Evolutionary conservation across 2,797 vertebrate genomes (phyloP).

Genomic region (Nasua narica): DNA sequence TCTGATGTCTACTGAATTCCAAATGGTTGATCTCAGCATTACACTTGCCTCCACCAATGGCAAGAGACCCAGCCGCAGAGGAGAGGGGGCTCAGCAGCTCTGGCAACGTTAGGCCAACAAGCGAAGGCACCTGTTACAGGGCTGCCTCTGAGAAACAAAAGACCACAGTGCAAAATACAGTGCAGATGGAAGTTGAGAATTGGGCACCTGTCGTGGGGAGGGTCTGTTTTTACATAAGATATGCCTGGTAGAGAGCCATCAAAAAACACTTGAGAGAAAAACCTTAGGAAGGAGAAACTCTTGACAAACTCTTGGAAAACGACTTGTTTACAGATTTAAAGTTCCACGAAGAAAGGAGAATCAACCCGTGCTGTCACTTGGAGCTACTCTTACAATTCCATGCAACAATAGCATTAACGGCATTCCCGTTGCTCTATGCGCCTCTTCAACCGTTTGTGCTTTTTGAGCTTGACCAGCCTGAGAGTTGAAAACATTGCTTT

Average conservation of each 20-base stretch:
- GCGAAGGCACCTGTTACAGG: slow-evolving; percentile 14
- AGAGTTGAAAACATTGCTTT: slow-evolving; percentile 48
- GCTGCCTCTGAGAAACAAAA: slow-evolving; percentile 30
- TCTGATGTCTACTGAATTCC: slow-evolving; percentile 8
- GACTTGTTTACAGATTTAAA: not conserved
- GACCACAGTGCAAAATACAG: not conserved
- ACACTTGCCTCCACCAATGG: not conserved
- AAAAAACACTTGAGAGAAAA: not conserved
- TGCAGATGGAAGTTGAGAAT: not conserved
- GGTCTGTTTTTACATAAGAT: not conserved
- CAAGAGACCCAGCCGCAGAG: not conserved
- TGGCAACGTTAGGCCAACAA: not conserved
- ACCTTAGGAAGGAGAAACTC: not conserved
- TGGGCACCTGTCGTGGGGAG: not conserved
- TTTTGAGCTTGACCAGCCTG: slow-evolving; percentile 27
- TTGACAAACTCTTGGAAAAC: not conserved
- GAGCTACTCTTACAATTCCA: not conserved
- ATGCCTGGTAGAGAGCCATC: not conserved
- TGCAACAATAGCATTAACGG: no score
- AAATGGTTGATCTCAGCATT: not conserved
- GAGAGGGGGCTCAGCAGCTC: not conserved
- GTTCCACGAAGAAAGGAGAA: not conserved
- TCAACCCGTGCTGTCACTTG: not conserved
- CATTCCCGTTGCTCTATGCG: not conserved
- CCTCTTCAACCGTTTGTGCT: not conserved